These are phyloP conservation scores for Lithophane semibrunnea DNA, from an alignment of 2,888 invertebrate genomes.

Conservation along the genomic window DNA sequence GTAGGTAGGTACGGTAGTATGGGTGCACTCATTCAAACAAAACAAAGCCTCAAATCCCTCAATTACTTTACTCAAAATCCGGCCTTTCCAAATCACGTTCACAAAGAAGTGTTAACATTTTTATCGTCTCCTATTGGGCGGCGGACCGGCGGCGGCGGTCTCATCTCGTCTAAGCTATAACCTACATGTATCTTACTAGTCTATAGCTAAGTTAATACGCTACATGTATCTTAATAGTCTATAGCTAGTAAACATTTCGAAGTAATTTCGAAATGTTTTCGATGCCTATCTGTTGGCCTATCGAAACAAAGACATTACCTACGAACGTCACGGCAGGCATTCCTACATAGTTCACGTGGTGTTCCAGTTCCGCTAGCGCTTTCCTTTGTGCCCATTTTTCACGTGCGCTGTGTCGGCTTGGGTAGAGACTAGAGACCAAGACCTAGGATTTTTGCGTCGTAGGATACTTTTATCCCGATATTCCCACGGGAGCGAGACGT, in stretches of 20 bases:
- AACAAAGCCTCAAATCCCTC: conserved; percentile 37
- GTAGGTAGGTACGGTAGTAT: not conserved
- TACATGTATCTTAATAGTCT: not conserved
- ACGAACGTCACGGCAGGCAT: not conserved
- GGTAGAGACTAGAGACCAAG: too few relatives aligned
- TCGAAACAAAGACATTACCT: not conserved
- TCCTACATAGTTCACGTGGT: not conserved
- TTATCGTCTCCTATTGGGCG: not conserved
- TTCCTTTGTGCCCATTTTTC: not conserved
- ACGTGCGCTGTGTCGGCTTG: not conserved
- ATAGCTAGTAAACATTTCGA: too few relatives aligned
- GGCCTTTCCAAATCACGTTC: conserved; percentile 11
- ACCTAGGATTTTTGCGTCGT: too few relatives aligned
- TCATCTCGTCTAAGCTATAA: not conserved
- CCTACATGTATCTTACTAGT: not conserved
- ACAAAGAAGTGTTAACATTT: not conserved
- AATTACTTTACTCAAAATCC: conserved; percentile 43
- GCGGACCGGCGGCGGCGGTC: not conserved
- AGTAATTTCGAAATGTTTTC: not conserved
- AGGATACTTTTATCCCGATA: too few relatives aligned
- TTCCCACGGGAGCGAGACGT: too few relatives aligned
- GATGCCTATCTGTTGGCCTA: not conserved
- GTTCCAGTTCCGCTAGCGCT: not conserved
- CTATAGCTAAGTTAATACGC: not conserved
- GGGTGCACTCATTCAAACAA: conserved; percentile 25